These are phyloP conservation scores for Zingel zingel DNA, from an alignment of 2,113 vertebrate genomes.

Conservation along the genomic window DNA sequence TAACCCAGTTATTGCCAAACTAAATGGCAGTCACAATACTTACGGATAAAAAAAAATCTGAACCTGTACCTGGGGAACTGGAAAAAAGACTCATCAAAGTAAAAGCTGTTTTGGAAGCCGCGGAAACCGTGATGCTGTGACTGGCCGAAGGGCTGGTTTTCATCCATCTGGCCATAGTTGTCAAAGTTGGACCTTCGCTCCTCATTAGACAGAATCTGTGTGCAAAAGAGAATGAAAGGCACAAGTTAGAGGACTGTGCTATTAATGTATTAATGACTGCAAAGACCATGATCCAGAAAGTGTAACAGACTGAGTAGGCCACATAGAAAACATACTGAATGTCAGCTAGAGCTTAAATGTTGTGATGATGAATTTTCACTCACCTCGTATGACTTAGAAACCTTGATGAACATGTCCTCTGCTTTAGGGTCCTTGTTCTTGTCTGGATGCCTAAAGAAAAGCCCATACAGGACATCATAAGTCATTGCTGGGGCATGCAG, in stretches of 20 bases:
- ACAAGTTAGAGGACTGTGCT: not conserved
- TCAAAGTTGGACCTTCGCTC: slow-evolving; percentile 93
- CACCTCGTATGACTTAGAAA: slow-evolving; percentile 98
- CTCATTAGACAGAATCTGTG: slow-evolving; percentile 93
- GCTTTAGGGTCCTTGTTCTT: slow-evolving; percentile 95
- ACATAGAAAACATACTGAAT: not conserved
- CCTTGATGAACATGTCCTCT: slow-evolving; percentile 96
- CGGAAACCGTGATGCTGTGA: slow-evolving; percentile 87
- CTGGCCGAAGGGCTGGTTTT: slow-evolving; percentile 88
- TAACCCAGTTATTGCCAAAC: not conserved
- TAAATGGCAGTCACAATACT: not conserved
- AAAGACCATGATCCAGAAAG: not conserved
- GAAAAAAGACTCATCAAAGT: slow-evolving; percentile 96
- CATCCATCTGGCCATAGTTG: slow-evolving; percentile 90
- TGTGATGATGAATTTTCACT: slow-evolving; percentile 14
- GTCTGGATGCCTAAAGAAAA: slow-evolving; percentile 92
- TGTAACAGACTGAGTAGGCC: not conserved
- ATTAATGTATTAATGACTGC: not conserved
- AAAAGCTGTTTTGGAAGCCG: slow-evolving; percentile 92
- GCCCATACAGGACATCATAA: not conserved
- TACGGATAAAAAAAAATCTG: not conserved
- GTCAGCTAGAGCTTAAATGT: not conserved
- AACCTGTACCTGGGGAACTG: slow-evolving; percentile 88
- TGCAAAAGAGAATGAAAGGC: slow-evolving; percentile 31
- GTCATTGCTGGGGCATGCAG: not conserved